Base-by-base conservation (phyloP, 2,888 invertebrate species). In the Mesorhabditis belari region DNA sequence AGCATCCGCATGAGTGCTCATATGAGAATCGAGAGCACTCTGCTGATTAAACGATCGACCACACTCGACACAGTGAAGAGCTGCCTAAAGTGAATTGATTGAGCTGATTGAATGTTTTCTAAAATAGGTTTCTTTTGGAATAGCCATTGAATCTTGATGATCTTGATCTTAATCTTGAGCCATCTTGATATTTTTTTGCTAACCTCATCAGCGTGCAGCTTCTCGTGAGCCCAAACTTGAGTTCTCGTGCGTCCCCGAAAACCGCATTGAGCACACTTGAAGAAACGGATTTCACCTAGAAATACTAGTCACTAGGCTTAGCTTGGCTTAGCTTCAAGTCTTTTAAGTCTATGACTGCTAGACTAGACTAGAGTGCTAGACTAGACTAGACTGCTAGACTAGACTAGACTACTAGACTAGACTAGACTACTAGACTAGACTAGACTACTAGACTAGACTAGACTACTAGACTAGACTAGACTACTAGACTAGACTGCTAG, bases 21-120 rank as follows among this genome's bases (percentile, higher is more conserved):
- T 49, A 77, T 87, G 87, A 60, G 86, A 85, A 67, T 86, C 86
- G 61, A 87, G 79, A 25, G 86, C 86, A 61, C 85, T 85, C 72
- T 86, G 86, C 62, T 85, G 85, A 28, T 85, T 83, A 80, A 87
- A 87, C 2, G 84, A 80, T 58, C 85, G 84, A 12, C 84, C 84
- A 79, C 87, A 87, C 49, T 84, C 84, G 26, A 85, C 84, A 79
- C 87, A 84, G 29, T 77, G 77, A 70, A 83, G 85, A 2, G 85
- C n/a, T 35, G 35, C 26, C 9, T 3, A 21, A 44, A 25, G 19
- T n/a, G n/a, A n/a, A n/a, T n/a, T n/a, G n/a, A n/a, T n/a, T n/a
- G n/a, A n/a, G n/a, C n/a, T n/a, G n/a, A n/a, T n/a, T n/a, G n/a
- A n/a, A n/a, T n/a, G n/a, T n/a, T n/a, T n/a, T n/a, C n/a, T n/a